phyloP scores from a whole-genome alignment of 2,113 vertebrate genomes.

The Datnioides undecimradiatus region DNA sequence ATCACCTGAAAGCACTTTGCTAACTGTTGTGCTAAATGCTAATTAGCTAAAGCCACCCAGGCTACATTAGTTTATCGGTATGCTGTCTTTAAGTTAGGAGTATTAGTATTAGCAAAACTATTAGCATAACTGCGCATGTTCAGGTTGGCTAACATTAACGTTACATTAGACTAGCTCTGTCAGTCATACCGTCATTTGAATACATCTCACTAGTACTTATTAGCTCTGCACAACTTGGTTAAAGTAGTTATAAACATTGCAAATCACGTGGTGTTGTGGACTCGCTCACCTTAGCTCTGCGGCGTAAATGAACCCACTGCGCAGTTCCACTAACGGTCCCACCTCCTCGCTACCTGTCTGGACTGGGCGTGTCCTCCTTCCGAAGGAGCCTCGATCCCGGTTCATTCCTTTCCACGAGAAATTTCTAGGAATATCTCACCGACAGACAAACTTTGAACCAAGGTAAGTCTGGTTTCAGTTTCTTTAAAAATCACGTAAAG shows the following conservation, averaged over 20 bases:
- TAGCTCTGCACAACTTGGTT: not conserved
- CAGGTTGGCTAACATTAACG: no score
- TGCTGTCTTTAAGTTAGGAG: not conserved
- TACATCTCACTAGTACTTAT: no score
- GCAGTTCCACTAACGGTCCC: not conserved
- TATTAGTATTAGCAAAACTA: not conserved
- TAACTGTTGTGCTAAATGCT: not conserved
- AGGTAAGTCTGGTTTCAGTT: slow-evolving; percentile 57
- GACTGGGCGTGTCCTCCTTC: slow-evolving; percentile 55
- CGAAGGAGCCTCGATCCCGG: not conserved
- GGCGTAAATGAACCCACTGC: not conserved
- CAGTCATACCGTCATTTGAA: not conserved
- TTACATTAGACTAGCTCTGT: not conserved
- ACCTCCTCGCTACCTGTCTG: slow-evolving; percentile 48
- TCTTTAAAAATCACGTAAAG: not conserved
- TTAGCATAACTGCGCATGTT: no score
- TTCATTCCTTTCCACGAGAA: slow-evolving; percentile 13
- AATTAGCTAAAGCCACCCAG: no score
- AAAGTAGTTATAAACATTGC: no score
- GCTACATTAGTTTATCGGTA: not conserved
- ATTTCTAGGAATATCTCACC: slow-evolving; percentile 22
- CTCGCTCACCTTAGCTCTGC: not conserved
- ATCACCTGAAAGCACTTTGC: no score
- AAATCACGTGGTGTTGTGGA: no score
- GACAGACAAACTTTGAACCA: not conserved